Evolutionary conservation across 1,140 invertebrate genomes (phyloP).

Genomic region (Rhizoglyphus robini): DNA sequence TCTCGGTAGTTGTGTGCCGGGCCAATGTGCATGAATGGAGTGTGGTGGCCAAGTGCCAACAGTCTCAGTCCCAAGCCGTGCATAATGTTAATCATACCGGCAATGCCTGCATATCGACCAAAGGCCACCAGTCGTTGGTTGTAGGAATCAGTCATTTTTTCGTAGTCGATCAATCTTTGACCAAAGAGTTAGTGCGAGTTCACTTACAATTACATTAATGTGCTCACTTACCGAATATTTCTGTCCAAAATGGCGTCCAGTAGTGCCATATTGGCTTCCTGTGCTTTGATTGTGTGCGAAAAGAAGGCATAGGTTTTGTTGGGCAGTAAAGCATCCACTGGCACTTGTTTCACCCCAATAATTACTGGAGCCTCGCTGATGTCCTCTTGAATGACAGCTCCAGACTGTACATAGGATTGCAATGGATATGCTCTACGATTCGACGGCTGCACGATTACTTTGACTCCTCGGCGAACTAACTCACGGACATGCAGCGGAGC

Average conservation of each 20-base stretch:
- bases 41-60: slow-evolving; percentile 91
- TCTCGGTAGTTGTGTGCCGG: slow-evolving; percentile 96
- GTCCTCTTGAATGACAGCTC: slow-evolving; percentile 86
- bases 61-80: slow-evolving; percentile 87
- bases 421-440: slow-evolving; percentile 94
- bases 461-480: slow-evolving; percentile 68
- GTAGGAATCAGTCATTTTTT: slow-evolving; percentile 75
- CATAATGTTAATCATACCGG: slow-evolving; percentile 96
- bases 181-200: background rate
- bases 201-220: background rate
- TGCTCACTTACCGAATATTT: slow-evolving; percentile 22
- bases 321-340: slow-evolving; percentile 78
- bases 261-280: slow-evolving; percentile 93
- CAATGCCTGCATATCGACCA: slow-evolving; percentile 95
- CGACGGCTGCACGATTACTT: slow-evolving; percentile 93
- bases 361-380: slow-evolving; percentile 88
- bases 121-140: slow-evolving; percentile 91
- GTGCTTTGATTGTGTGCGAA: slow-evolving; percentile 98
- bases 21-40: slow-evolving; percentile 98
- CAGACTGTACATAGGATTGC: slow-evolving; percentile 73
- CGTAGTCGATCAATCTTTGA: slow-evolving; percentile 81
- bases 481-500: slow-evolving; percentile 78
- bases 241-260: slow-evolving; percentile 80
- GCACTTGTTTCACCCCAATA: slow-evolving; percentile 94
- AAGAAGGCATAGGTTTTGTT: slow-evolving; percentile 98